Conservation (phyloP, 2,113 vertebrate genomes). For the Epinephelus lanceolatus region DNA sequence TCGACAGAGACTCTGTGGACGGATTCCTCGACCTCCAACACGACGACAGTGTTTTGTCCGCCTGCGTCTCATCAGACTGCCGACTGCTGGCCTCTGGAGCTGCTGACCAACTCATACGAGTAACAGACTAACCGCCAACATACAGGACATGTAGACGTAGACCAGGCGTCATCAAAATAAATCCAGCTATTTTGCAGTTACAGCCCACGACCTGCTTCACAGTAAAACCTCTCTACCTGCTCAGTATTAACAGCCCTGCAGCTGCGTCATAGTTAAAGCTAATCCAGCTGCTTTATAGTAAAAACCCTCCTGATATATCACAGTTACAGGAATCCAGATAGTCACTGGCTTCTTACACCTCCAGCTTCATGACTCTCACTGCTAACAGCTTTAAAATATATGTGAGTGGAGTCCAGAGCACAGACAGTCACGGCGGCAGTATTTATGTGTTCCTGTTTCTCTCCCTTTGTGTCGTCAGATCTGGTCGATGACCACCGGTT, state of each 20-base stretch:
- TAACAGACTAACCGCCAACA: slow-evolving; percentile 8
- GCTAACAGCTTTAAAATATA: too few relatives aligned
- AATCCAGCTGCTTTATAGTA: too few relatives aligned
- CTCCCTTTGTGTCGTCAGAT: slow-evolving; percentile 73
- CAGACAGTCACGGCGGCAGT: background rate
- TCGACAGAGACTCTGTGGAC: slow-evolving; percentile 71
- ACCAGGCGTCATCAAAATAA: background rate
- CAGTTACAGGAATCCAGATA: too few relatives aligned
- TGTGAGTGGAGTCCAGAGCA: background rate
- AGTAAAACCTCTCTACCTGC: background rate
- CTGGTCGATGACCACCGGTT: slow-evolving; percentile 87
- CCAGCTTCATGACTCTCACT: background rate
- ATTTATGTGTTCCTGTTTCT: background rate
- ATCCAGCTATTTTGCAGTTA: background rate
- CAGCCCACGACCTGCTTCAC: background rate
- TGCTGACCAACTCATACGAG: slow-evolving; percentile 85
- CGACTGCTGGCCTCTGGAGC: slow-evolving; percentile 82
- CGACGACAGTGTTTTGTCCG: slow-evolving; percentile 78
- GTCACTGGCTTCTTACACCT: too few relatives aligned
- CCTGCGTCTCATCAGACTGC: slow-evolving; percentile 73
- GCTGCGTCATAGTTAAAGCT: background rate
- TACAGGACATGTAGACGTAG: background rate
- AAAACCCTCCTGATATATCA: background rate
- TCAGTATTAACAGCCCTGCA: background rate
- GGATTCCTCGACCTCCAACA: slow-evolving; percentile 80